Conservation (phyloP, 2,113 vertebrate genomes). For the Rattus rattus region DNA sequence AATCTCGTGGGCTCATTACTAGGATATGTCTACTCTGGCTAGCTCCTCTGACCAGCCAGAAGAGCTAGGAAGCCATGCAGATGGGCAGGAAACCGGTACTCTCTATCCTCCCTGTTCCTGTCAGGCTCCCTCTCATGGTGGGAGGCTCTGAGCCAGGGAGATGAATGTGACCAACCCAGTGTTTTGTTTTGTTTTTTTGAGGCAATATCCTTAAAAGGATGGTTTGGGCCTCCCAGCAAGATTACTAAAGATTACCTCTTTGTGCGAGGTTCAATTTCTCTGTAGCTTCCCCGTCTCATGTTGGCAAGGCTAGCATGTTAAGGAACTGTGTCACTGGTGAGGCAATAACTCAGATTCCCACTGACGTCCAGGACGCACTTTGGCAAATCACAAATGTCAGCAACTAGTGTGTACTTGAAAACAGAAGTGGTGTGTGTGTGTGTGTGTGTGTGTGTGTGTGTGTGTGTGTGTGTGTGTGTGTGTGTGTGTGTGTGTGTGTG, state of each 20-base stretch:
- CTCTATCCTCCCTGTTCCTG: background rate
- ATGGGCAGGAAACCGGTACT: background rate
- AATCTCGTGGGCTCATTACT: background rate
- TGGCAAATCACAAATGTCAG: slow-evolving; percentile 34
- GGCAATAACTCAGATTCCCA: background rate
- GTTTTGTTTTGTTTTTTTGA: too few relatives aligned
- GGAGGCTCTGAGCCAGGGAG: background rate
- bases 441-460: too few relatives aligned
- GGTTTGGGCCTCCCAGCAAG: background rate
- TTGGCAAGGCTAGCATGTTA: background rate
- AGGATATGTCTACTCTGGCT: background rate
- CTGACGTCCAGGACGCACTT: background rate
- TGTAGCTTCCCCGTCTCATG: background rate
- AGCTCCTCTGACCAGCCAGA: background rate
- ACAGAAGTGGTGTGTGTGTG: background rate
- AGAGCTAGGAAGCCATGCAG: background rate
- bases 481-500: too few relatives aligned
- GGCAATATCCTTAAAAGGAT: background rate
- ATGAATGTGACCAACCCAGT: too few relatives aligned
- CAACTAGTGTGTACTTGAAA: background rate
- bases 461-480: too few relatives aligned
- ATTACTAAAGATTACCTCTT: background rate
- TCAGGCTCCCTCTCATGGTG: background rate
- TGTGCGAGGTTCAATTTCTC: background rate
- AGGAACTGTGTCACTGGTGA: background rate